phyloP scores from a whole-genome alignment of 2,113 vertebrate genomes.

The Pongo pygmaeus region DNA sequence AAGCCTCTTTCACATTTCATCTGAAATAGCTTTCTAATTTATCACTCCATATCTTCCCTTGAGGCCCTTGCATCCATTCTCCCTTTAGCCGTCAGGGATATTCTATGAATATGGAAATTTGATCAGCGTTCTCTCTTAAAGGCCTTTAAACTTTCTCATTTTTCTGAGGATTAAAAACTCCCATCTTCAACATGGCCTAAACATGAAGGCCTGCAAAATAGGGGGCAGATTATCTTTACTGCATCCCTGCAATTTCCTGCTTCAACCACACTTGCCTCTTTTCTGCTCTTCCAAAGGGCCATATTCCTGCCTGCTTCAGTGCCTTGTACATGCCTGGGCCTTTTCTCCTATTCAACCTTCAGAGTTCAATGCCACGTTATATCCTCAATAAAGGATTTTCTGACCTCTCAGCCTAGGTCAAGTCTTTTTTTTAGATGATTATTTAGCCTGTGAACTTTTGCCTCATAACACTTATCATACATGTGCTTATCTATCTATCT shows the following conservation, averaged over 20 bases:
- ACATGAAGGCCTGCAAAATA: neutral
- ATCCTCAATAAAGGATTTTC: neutral
- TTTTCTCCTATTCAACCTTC: neutral
- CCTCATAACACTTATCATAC: neutral
- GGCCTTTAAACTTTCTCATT: neutral
- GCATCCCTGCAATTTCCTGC: neutral
- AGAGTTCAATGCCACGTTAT: neutral
- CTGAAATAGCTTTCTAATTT: neutral
- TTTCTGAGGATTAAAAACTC: neutral
- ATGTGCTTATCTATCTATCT: neutral
- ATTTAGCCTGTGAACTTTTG: neutral
- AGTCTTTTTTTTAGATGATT: neutral
- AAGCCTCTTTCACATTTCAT: neutral
- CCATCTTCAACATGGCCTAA: neutral
- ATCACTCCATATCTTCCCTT: too few species aligned
- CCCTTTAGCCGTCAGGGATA: neutral
- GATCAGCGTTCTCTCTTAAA: neutral
- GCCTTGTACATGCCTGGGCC: neutral
- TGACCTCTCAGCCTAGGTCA: neutral
- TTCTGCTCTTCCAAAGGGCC: neutral
- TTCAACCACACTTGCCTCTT: neutral
- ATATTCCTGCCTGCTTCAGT: neutral
- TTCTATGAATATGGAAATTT: neutral
- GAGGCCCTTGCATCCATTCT: neutral
- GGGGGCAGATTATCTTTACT: neutral